phyloP scores from a whole-genome alignment of 2,113 vertebrate genomes.

The Labeo catla region DNA sequence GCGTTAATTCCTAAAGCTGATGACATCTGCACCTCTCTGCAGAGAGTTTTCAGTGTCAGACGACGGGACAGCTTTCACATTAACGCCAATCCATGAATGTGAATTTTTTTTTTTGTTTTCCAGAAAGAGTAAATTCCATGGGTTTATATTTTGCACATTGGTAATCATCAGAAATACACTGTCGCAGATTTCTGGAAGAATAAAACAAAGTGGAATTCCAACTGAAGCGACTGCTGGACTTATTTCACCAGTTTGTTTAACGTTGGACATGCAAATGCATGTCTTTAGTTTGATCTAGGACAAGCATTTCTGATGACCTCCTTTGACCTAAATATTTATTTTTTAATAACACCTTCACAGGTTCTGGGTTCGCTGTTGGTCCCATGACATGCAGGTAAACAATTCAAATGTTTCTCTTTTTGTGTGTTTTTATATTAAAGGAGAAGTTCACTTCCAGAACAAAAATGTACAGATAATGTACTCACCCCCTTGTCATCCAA shows the following conservation, averaged over 20 bases:
- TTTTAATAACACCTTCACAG: too few species aligned
- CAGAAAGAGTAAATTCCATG: slow-evolving; percentile 33
- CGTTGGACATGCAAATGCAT: too few species aligned
- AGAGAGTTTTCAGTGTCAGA: not conserved
- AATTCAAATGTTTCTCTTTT: too few species aligned
- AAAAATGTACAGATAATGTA: too few species aligned
- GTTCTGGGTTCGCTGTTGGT: too few species aligned
- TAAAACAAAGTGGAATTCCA: slow-evolving; percentile 57
- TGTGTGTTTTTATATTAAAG: too few species aligned
- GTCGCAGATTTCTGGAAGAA: slow-evolving; percentile 61
- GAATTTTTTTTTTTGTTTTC: slow-evolving; percentile 45
- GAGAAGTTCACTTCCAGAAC: too few species aligned
- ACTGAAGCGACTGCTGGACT: not conserved
- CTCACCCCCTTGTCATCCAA: too few species aligned
- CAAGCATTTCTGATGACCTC: too few species aligned
- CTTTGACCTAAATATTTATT: too few species aligned
- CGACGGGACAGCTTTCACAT: slow-evolving; percentile 25
- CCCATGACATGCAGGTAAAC: too few species aligned
- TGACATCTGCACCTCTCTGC: not conserved
- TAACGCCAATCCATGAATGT: slow-evolving; percentile 72
- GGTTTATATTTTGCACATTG: slow-evolving; percentile 64
- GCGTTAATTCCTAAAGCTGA: not conserved
- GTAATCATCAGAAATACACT: slow-evolving; percentile 62
- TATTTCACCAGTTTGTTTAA: not conserved
- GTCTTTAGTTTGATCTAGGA: too few species aligned